Percentiles rank a stretch among this genome's conserved stretches.
Conservation (phyloP, 2,888 invertebrate genomes). For the Fragum whitleyi region DNA sequence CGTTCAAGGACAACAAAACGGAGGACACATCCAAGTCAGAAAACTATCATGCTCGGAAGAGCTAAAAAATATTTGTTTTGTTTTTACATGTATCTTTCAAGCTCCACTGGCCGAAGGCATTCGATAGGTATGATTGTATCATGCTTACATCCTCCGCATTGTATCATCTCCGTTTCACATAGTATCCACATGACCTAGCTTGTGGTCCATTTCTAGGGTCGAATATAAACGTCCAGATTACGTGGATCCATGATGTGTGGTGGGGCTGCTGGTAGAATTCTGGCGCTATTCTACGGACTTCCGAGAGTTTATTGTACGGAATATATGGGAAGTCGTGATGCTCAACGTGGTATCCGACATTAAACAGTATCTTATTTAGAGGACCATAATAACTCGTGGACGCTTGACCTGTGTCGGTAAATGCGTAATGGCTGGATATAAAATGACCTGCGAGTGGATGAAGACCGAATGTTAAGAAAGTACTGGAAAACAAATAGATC, state of each 20-base stretch:
- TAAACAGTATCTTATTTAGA: slow-evolving; percentile 83
- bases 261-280: slow-evolving; percentile 98
- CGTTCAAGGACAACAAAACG: too few species aligned
- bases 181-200: slow-evolving; percentile 89
- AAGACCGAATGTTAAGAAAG: slow-evolving; percentile 82
- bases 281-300: slow-evolving; percentile 88
- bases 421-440: slow-evolving; percentile 85
- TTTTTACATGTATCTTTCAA: too few species aligned
- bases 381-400: slow-evolving; percentile 85
- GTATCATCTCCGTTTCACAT: slow-evolving; percentile 8
- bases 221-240: slow-evolving; percentile 97
- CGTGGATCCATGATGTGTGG: slow-evolving; percentile 96
- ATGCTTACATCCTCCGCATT: too few species aligned
- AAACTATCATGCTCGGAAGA: too few species aligned
- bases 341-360: slow-evolving; percentile 85
- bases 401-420: slow-evolving; percentile 80
- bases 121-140: too few species aligned
- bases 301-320: slow-evolving; percentile 81
- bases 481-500: slow-evolving; percentile 80
- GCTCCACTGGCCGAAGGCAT: too few species aligned
- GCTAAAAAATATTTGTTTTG: too few species aligned
- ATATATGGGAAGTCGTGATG: slow-evolving; percentile 85
- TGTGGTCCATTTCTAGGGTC: slow-evolving; percentile 98
- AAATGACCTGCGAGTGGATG: slow-evolving; percentile 85
- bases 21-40: too few species aligned